Base-by-base conservation (phyloP, 2,888 invertebrate genomes). In the Dexiosoma caninum region DNA sequence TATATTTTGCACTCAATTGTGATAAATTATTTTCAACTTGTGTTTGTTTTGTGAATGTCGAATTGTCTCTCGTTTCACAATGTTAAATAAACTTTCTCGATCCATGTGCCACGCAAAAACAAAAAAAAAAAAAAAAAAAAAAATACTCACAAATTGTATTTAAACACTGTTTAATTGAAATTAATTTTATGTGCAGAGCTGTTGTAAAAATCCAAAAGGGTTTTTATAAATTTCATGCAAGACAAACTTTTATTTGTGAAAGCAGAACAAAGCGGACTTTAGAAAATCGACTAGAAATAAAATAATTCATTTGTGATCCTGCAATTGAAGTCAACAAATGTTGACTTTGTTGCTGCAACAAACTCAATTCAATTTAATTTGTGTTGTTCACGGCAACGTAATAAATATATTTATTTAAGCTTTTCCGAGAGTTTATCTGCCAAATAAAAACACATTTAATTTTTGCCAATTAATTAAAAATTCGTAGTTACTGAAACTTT, bases 111-210 rank as follows among this genome's bases (percentile, higher is more conserved):
- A n/a, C n/a, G n/a, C n/a, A n/a, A n/a, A n/a, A n/a, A n/a, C n/a
- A n/a, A n/a, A n/a, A n/a, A n/a, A n/a, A n/a, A n/a, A n/a, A n/a
- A n/a, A n/a, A n/a, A n/a, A n/a, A n/a, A n/a, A n/a, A n/a, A n/a
- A n/a, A n/a, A n/a, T n/a, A n/a, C n/a, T n/a, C n/a, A n/a, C 6
- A 30, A 14, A 14, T 42, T 2, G n/a, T 42, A 14, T 40, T 42
- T 2, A 27, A 42, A 16, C 42, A 27, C 37, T n/a, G 4, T 42
- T 42, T 60, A 49, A 44, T 44, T 49, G 6, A 21, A 27, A 42
- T 27, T 60, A 16, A 9, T 60, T 60, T 27, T 60, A 30, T 60
- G 27, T 60, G 30, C 42, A 60, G 42, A 60, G 60, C 60, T 60
- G 60, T 60, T 60, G 30, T 10, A 8, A 42, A 60, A 42, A 44